Conservation (phyloP, 2,888 invertebrate species). For the Lycia hirtaria region DNA sequence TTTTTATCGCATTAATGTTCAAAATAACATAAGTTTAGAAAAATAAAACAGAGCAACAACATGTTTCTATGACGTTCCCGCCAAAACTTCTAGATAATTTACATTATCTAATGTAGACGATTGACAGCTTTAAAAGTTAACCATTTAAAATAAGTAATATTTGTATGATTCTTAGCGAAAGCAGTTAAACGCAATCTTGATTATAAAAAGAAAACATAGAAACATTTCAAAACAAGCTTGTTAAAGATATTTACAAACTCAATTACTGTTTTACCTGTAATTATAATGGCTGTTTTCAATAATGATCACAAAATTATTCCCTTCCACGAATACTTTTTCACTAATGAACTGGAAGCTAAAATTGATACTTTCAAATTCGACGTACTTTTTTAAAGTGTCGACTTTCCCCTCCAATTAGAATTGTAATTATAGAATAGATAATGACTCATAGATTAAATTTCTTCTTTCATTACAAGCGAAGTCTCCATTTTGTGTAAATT, state of each 20-base stretch:
- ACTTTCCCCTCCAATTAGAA: slow-evolving; percentile 56
- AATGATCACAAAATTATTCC: slow-evolving; percentile 1
- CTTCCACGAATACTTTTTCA: slow-evolving; percentile 1
- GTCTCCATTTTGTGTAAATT: slow-evolving; percentile 12
- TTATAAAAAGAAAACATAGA: too few species aligned
- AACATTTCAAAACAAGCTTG: too few species aligned
- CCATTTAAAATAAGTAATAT: too few species aligned
- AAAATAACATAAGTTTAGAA: too few species aligned
- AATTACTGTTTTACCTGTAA: not conserved
- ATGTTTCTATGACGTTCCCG: too few species aligned
- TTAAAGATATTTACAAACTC: not conserved
- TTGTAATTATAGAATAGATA: slow-evolving; percentile 43
- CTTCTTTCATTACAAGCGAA: slow-evolving; percentile 17
- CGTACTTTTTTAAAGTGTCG: slow-evolving; percentile 43
- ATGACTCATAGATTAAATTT: slow-evolving; percentile 46
- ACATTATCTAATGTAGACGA: too few species aligned
- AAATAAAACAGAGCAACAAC: too few species aligned
- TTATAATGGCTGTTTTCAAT: not conserved
- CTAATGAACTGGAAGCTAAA: slow-evolving; percentile 20
- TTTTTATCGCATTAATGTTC: too few species aligned
- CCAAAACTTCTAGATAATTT: too few species aligned
- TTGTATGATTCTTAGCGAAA: too few species aligned
- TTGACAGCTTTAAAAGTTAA: too few species aligned
- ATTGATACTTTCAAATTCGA: slow-evolving; percentile 39
- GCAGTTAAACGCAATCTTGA: too few species aligned